Base-by-base conservation (phyloP, 2,888 invertebrate species). In the Nemotelus pantherinus region DNA sequence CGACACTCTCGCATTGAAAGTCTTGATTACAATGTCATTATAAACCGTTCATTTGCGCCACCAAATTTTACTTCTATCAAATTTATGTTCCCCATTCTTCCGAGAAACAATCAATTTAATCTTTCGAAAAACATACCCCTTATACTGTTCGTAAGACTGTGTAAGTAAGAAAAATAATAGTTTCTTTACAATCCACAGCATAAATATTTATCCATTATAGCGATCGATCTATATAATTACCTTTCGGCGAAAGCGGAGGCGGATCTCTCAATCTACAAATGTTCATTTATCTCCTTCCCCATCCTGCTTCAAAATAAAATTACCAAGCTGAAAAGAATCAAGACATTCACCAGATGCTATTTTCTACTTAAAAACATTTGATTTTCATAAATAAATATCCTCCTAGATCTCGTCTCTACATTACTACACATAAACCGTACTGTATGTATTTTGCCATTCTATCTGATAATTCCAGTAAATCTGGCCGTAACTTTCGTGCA, bases 281-380 rank as follows among this genome's bases (percentile, higher is more conserved):
- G 9, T 50, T 9, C 50, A 50, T 7, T 50, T 5, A 50, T 50
- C 9, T 50, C 9, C 1, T 9, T 50, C 50, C 9, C 50, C 50
- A 50, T 50, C 9, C 5, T 50, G 9, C 9, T 50, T 50, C 9
- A 50, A 50, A 50, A 50, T 9, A 50, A 50, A 50, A 50, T 50
- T 7, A 50, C 50, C 50, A 50, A 50, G 1, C 25, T 25, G 25
- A 25, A 25, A 25, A 25, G 25, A 25, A 25, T 63, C 41, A 7
- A 44, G 65, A 65, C 65, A 65, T 65, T 65, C 65, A 65, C 65
- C 65, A 65, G 65, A 65, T 65, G 65, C 41, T 65, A 2, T 44
- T 47, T 65, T n/a, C 65, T 65, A 50, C 50, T 50, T 25, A 25
- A 43, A 63, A 63, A 63, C 63, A 63, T 63, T 43, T 65, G 47